phyloP scores from a whole-genome alignment of 2,888 invertebrate species.

The Ametastegia equiseti region DNA sequence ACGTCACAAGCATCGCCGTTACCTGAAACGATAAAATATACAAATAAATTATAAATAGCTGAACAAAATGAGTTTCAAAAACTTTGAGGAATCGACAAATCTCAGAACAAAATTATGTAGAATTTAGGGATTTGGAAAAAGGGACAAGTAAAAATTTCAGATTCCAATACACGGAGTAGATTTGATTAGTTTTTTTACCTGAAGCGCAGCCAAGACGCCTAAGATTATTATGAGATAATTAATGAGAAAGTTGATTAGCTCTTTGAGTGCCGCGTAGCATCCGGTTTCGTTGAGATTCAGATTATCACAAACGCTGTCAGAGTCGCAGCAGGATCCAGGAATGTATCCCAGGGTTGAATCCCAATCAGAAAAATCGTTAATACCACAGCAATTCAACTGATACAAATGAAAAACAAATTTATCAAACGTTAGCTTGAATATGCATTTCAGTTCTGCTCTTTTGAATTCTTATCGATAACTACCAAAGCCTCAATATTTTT shows the following conservation, averaged over 20 bases:
- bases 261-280: conserved; percentile 2
- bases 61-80: no score
- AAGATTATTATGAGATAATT: neutral
- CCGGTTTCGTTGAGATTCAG: conserved; percentile 1
- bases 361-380: conserved; percentile 51
- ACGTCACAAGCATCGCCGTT: conserved; percentile 5
- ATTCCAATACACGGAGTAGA: no score
- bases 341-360: conserved; percentile 33
- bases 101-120: no score
- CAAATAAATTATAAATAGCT: neutral
- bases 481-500: no score
- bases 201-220: neutral
- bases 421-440: no score
- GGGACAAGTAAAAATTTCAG: no score
- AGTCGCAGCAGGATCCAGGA: conserved; percentile 49
- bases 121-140: no score
- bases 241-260: conserved; percentile 16
- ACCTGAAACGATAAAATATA: neutral
- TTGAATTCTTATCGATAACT: no score
- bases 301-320: conserved; percentile 1
- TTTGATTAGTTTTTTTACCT: no score
- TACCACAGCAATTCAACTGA: conserved; percentile 53
- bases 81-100: no score
- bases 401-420: neutral
- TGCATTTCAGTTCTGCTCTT: no score